A percentile compares a stretch with the other conserved stretches of the same genome.
phyloP scores from a whole-genome alignment of 2,113 vertebrate genomes.

The Ursus arctos region DNA sequence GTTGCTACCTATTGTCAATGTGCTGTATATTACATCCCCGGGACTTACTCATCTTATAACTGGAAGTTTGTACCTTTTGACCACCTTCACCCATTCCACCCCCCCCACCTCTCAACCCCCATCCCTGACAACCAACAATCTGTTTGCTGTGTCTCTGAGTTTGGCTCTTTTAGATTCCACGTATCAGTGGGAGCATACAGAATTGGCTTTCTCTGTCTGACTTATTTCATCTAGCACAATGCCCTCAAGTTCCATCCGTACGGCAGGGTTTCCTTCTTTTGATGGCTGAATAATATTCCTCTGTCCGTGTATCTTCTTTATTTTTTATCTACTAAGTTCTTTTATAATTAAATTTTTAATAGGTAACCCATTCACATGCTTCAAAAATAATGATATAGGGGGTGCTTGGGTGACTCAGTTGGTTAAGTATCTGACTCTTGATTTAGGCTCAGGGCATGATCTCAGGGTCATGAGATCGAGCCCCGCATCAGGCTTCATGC shows the following conservation, averaged over 20 bases:
- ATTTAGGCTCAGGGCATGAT: neutral
- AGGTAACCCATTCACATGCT: neutral
- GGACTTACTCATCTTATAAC: neutral
- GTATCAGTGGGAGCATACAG: neutral
- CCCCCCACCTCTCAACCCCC: neutral
- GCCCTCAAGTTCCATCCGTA: neutral
- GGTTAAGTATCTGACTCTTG: neutral
- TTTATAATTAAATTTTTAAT: neutral
- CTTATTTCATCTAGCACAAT: neutral
- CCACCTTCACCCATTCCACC: neutral
- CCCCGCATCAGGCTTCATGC: neutral
- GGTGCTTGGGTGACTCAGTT: neutral
- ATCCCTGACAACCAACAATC: neutral
- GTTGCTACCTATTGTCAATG: neutral
- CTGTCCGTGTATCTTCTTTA: neutral
- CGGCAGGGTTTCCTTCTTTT: neutral
- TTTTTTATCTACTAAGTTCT: neutral
- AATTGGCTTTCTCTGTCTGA: neutral
- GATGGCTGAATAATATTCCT: neutral
- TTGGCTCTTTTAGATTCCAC: neutral
- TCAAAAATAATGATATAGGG: neutral
- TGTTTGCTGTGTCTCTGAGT: neutral
- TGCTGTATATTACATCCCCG: neutral
- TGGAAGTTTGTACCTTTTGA: neutral
- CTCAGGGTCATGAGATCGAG: neutral